Base-by-base conservation (phyloP, 2,888 invertebrate genomes). In the Chalcis sispes region DNA sequence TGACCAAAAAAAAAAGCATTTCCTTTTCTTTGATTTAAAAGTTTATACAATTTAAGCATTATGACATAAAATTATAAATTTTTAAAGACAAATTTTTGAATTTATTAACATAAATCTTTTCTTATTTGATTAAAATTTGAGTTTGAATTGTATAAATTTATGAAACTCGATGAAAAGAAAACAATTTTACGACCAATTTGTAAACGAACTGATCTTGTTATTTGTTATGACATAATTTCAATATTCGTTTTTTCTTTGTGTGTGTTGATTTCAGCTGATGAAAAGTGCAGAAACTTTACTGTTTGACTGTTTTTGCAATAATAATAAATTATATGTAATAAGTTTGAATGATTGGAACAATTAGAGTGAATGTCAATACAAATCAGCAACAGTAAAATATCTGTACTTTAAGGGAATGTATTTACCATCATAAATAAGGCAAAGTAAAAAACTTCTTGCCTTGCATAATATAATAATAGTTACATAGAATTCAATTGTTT, bases 191-290 rank as follows among this genome's bases (percentile, higher is more conserved):
- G 52, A 71, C 61, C 61, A 62, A 71, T 71, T 62, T 70, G 59
- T 70, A 59, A 52, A 40, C 27, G 36, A 70, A 70, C 59, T 70
- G 70, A 70, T 32, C 59, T 59, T 59, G 59, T 70, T 69, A 56
- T 42, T 29, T 62, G 52, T 27, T 72, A 32, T 46, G 18, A 56
- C n/a, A 67, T 56, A 67, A 46, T 36, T 59, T 50, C 15, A 50
- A 70, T 25, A 59, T n/a, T 23, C 56, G 71, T 46, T 72, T 56
- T 40, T 56, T 32, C 25, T 56, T 20, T 23, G 29, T 29, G 20
- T 59, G 15, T 36, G n/a, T 64, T 42, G 27, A 13, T 42, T 64
- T 62, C 40, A 62, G n/a, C 46, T 29, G 15, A 23, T 59, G 29
- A 27, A 54, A 36, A 52, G 46, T 7, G 54, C 64, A 64, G 46